phyloP scores from a whole-genome alignment of 2,888 invertebrate genomes.

The Drymonia ruficornis region DNA sequence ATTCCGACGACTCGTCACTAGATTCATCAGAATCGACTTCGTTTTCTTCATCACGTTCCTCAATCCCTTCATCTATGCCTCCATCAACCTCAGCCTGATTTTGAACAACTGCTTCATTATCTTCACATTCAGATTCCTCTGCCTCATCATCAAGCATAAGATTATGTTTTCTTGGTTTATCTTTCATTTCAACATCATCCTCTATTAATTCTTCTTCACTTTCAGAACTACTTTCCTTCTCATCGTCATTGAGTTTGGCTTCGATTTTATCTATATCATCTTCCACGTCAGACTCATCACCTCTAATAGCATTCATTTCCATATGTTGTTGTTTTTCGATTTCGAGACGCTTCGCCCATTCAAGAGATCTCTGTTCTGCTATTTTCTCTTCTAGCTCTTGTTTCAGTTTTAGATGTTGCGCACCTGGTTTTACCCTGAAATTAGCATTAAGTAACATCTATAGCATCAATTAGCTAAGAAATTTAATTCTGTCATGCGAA shows the following conservation, averaged over 20 bases:
- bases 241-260: conserved; percentile 61
- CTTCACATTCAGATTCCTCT: conserved; percentile 75
- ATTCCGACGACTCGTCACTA: conserved; percentile 57
- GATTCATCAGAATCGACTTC: not conserved
- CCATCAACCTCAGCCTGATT: conserved; percentile 35
- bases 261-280: conserved; percentile 76
- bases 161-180: conserved; percentile 70
- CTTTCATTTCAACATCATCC: conserved; percentile 61
- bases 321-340: conserved; percentile 71
- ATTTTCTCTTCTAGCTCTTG: conserved; percentile 89
- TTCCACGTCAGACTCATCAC: conserved; percentile 64
- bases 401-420: conserved; percentile 88
- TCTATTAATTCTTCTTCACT: conserved; percentile 74
- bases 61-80: conserved; percentile 45
- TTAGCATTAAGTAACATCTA: conserved; percentile 13
- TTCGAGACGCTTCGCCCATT: conserved; percentile 88
- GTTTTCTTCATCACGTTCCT: conserved; percentile 31
- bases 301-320: conserved; percentile 60
- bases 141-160: conserved; percentile 79
- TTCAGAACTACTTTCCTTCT: conserved; percentile 67
- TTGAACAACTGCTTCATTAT: conserved; percentile 44
- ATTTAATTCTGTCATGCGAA: no score
- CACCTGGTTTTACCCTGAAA: conserved; percentile 87
- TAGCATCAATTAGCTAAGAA: not conserved
- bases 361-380: conserved; percentile 87